Evolutionary conservation across 2,888 invertebrate genomes (phyloP).

Genomic region (Carpatolechia fugitivella): DNA sequence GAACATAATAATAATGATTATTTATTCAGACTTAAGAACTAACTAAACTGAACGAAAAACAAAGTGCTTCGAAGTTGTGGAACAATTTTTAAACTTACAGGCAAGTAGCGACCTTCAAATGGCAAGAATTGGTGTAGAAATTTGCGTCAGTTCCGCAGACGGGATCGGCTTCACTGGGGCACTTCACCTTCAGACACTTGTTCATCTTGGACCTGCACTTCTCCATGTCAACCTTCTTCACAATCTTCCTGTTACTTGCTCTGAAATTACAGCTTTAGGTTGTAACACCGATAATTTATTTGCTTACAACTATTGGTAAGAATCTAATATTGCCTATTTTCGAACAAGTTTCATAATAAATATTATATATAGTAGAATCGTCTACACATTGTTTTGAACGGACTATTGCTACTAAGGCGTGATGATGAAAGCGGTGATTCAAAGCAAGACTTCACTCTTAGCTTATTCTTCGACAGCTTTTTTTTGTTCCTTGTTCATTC

Average conservation of each 20-base stretch:
- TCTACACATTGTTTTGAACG: too few species aligned
- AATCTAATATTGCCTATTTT: too few species aligned
- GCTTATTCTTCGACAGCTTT: too few species aligned
- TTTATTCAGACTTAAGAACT: too few species aligned
- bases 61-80: not conserved
- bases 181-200: slow-evolving; percentile 88
- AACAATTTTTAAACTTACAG: slow-evolving; percentile 78
- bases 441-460: too few species aligned
- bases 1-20: too few species aligned
- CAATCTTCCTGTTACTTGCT: slow-evolving; percentile 77
- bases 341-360: too few species aligned
- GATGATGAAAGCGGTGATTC: too few species aligned
- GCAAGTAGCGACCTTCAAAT: slow-evolving; percentile 90
- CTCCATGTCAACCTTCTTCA: slow-evolving; percentile 86
- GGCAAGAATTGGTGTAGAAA: slow-evolving; percentile 91
- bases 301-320: not conserved
- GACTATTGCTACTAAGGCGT: too few species aligned
- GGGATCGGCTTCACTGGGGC: slow-evolving; percentile 84
- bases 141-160: slow-evolving; percentile 95
- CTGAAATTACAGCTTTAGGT: slow-evolving; percentile 33
- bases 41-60: too few species aligned
- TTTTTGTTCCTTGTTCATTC: too few species aligned
- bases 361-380: too few species aligned
- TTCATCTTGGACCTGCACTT: slow-evolving; percentile 87
- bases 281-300: not conserved